A percentile compares a stretch with the other conserved stretches of the same genome.
phyloP scores from a whole-genome alignment of 2,797 vertebrate species.

The Periophthalmus magnuspinnatus region DNA sequence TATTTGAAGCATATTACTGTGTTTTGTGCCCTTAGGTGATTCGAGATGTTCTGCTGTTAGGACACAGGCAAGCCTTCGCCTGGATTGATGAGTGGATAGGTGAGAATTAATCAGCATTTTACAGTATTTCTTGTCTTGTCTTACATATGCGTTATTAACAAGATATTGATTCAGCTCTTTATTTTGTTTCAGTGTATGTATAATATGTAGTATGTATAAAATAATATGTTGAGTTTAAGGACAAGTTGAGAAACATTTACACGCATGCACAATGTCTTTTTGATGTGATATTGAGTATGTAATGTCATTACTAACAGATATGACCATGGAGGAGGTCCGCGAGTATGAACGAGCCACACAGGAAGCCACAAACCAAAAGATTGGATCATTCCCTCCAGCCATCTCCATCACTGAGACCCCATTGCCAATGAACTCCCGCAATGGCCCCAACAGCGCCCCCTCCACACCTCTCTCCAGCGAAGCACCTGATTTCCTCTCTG shows the following conservation, averaged over 20 bases:
- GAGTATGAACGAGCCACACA: conserved; percentile 83
- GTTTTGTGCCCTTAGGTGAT: conserved; percentile 53
- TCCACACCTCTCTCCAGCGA: conserved; percentile 97
- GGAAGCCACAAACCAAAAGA: conserved; percentile 86
- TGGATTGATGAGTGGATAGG: conserved; percentile 99
- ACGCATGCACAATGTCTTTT: not conserved
- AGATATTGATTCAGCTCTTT: not conserved
- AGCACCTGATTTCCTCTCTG: conserved; percentile 91
- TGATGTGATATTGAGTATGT: not conserved
- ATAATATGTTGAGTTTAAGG: not conserved
- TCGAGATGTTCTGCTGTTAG: conserved; percentile 84
- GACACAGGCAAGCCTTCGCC: conserved; percentile 97
- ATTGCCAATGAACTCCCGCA: conserved; percentile 83
- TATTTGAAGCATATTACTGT: not conserved
- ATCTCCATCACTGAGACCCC: conserved; percentile 93
- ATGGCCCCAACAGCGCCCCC: conserved; percentile 91
- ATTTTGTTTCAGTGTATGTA: not conserved
- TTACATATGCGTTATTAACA: not conserved
- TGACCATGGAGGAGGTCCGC: conserved; percentile 87
- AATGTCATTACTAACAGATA: conserved; percentile 68
- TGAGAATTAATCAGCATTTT: conserved; percentile 70
- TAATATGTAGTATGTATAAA: no score
- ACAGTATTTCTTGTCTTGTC: no score
- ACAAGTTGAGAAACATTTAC: not conserved
- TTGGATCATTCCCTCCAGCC: conserved; percentile 87